A percentile compares a stretch with the other conserved stretches of the same genome.
These are phyloP conservation scores for Rhinatrema bivittatum DNA, from an alignment of 2,797 vertebrate genomes.

Conservation along the genomic window DNA sequence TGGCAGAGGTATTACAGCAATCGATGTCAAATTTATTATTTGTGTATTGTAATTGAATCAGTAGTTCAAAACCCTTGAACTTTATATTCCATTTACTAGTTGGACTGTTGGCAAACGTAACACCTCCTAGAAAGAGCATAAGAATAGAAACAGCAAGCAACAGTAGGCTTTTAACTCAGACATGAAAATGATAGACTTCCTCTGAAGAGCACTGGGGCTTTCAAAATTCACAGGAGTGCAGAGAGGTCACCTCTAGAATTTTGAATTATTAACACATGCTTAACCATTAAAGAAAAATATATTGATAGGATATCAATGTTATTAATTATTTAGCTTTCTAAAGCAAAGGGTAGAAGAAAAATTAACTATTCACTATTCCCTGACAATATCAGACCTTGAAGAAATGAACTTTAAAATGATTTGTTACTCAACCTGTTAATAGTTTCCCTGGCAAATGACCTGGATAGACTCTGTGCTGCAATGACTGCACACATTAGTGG, in stretches of 20 bases:
- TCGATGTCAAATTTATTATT: neutral
- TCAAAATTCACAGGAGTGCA: slow-evolving; percentile 60
- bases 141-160: slow-evolving; percentile 16
- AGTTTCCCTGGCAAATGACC: slow-evolving; percentile 21
- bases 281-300: slow-evolving; percentile 80
- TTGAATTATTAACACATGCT: slow-evolving; percentile 89
- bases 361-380: slow-evolving; percentile 48
- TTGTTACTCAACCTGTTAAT: slow-evolving; percentile 37
- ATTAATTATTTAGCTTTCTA: slow-evolving; percentile 89
- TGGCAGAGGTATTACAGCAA: neutral
- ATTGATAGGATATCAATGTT: slow-evolving; percentile 81
- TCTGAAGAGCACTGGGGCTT: slow-evolving; percentile 60
- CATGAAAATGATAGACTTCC: slow-evolving; percentile 48
- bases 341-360: slow-evolving; percentile 53
- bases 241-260: slow-evolving; percentile 64
- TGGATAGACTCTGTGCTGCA: slow-evolving; percentile 7
- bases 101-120: slow-evolving; percentile 8
- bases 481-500: slow-evolving; percentile 5
- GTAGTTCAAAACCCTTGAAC: slow-evolving; percentile 37
- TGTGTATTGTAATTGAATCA: slow-evolving; percentile 26
- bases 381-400: slow-evolving; percentile 36
- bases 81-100: slow-evolving; percentile 38
- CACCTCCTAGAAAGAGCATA: slow-evolving; percentile 15
- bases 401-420: slow-evolving; percentile 35
- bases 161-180: slow-evolving; percentile 54